These are phyloP conservation scores for Brachyhypopomus gauderio DNA, from an alignment of 2,113 vertebrate species.

Conservation along the genomic window DNA sequence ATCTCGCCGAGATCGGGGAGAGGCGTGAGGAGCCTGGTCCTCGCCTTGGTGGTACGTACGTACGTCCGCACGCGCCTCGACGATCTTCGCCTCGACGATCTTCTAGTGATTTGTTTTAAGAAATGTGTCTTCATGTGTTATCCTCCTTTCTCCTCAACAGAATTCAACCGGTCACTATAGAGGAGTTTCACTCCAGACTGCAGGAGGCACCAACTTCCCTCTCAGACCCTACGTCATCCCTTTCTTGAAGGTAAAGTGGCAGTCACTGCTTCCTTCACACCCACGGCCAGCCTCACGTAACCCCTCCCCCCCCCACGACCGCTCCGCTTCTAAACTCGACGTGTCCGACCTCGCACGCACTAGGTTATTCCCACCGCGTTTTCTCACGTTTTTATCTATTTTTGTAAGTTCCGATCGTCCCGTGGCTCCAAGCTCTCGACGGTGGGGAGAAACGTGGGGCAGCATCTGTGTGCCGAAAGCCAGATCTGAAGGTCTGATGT, in stretches of 20 bases:
- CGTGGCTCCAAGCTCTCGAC: background rate
- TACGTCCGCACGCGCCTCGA: background rate
- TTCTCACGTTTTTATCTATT: conserved; percentile 18
- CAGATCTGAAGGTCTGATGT: conserved; percentile 10
- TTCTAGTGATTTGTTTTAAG: background rate
- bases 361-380: background rate
- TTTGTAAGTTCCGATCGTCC: background rate
- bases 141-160: conserved; percentile 65
- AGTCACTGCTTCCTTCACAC: background rate
- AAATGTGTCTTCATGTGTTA: background rate
- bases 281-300: background rate
- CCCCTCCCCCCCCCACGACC: background rate
- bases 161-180: conserved; percentile 97
- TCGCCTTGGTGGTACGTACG: conserved; percentile 90
- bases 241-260: conserved; percentile 88
- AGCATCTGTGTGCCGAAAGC: conserved; percentile 10
- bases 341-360: no score
- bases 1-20: conserved; percentile 99
- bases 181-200: conserved; percentile 97
- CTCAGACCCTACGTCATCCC: conserved; percentile 96
- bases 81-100: no score
- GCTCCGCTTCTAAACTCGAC: background rate
- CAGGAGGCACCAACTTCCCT: conserved; percentile 99
- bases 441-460: background rate
- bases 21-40: conserved; percentile 93